phyloP scores from a whole-genome alignment of 1,140 invertebrate genomes.

The Batillaria attramentaria region DNA sequence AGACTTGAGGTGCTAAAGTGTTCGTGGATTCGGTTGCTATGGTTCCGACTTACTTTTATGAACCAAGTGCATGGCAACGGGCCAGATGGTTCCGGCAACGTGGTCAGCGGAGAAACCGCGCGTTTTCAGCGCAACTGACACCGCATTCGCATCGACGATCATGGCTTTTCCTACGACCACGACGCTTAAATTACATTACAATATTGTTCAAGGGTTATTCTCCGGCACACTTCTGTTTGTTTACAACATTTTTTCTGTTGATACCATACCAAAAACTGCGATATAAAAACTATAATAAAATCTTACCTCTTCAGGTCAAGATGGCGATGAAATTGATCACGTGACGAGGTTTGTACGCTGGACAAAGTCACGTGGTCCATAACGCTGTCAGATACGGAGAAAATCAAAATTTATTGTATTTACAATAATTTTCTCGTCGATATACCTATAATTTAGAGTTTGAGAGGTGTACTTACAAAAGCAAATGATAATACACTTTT shows the following conservation, averaged over 20 bases:
- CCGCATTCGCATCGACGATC: background rate
- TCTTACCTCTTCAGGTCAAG: conserved; percentile 45
- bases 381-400: no score
- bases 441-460: no score
- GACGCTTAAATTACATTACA: background rate
- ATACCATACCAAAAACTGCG: background rate
- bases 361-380: conserved; percentile 67
- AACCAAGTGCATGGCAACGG: conserved; percentile 6
- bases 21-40: no score
- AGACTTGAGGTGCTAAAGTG: no score
- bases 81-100: background rate
- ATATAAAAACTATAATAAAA: conserved; percentile 19
- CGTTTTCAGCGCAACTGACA: background rate
- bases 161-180: background rate
- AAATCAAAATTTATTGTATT: no score
- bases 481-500: no score
- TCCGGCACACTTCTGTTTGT: no score
- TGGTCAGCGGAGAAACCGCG: conserved; percentile 1
- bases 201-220: no score
- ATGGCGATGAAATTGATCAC: conserved; percentile 67
- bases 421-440: no score
- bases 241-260: no score
- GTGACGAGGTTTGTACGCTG: conserved; percentile 69
- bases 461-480: no score
- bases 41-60: no score